A percentile compares a stretch with the other conserved stretches of the same genome.
Conservation (phyloP, 92 coral and sea anemone genomes). For the Paramuricea clavata region DNA sequence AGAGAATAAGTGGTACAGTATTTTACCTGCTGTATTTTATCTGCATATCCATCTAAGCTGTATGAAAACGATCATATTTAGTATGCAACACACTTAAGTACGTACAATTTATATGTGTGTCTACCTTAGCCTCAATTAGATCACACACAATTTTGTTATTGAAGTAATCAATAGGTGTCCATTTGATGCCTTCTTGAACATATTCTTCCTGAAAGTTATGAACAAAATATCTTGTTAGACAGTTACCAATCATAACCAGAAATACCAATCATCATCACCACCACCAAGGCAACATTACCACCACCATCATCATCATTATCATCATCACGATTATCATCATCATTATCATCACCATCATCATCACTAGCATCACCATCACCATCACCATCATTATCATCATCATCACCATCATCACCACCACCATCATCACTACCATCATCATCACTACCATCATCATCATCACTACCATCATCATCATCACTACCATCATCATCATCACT, state of each 20-base stretch:
- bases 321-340: neutral
- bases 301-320: neutral
- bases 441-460: neutral
- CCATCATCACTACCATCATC: too few relatives aligned
- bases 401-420: neutral
- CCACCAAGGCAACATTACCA: too few relatives aligned
- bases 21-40: too few relatives aligned
- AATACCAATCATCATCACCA: neutral
- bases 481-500: too few relatives aligned
- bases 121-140: slow-evolving; percentile 97
- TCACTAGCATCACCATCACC: neutral
- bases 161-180: slow-evolving; percentile 98
- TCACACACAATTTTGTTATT: slow-evolving; percentile 99
- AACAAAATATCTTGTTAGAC: neutral
- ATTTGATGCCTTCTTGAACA: slow-evolving; percentile 95
- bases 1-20: too few relatives aligned
- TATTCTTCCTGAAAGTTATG: slow-evolving; percentile 82
- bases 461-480: neutral
- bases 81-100: too few relatives aligned
- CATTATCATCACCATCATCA: neutral
- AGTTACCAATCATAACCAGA: too few relatives aligned
- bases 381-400: neutral
- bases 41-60: too few relatives aligned
- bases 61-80: too few relatives aligned
- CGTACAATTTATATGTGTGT: neutral